Base-by-base conservation (phyloP, 2,888 invertebrate genomes). In the Venustoraphidia nigricollis region DNA sequence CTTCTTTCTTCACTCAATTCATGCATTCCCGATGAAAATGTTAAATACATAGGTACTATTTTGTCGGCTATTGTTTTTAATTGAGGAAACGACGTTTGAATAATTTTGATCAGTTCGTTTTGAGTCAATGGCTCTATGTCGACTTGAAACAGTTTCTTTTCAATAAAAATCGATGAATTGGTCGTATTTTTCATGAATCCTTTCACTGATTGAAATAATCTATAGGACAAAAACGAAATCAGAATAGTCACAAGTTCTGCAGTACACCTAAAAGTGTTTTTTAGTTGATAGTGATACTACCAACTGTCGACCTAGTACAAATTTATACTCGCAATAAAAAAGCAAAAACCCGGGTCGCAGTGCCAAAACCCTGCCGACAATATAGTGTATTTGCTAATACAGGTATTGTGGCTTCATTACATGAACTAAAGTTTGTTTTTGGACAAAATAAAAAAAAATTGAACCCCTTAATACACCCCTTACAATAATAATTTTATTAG, bases 41-140 rank as follows among this genome's bases (percentile, higher is more conserved):
- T 73, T 59, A 85, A 72, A 62, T 88, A 94, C 0, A 91, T 87
- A 60, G 86, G 82, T 5, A 93, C 77, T 62, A 95, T 83, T 59
- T 80, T 77, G 44, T 77, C 73, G 2, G 83, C 75, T 8, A 90
- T 79, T 0, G 84, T 82, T n/a, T 72, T 67, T 46, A 94, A 69
- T 50, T 70, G 65, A 0, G 88, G 82, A 66, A 83, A 88, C 54
- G 79, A 69, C 0, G 66, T 71, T 58, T 79, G 73, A 14, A 89
- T 72, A 42, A 93, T 80, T 57, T 77, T 71, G 41, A 79, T 71
- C 0, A 95, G 70, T 66, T 95, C 94, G 0, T 73, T 68, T 41
- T 76, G 71, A 0, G 83, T 80, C 17, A 94, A 66, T 0, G 90
- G 83, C 54, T 91, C 82, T 5, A 94, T 77, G 54, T 83, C 82